Base-by-base conservation (phyloP, 2,113 vertebrate genomes). In the Cyprinus carpio region DNA sequence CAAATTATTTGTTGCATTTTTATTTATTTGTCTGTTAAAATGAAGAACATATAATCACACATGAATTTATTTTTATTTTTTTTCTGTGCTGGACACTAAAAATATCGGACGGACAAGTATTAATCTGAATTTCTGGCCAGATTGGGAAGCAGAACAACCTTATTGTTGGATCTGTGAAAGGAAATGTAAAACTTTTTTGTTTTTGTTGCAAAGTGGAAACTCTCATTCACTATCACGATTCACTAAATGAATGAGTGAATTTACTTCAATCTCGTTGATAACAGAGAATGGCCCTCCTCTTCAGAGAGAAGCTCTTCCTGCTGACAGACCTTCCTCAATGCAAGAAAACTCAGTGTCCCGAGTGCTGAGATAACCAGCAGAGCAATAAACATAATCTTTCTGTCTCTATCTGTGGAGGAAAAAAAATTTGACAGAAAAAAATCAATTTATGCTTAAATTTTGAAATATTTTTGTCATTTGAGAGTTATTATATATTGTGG, bases 261-360 rank as follows among this genome's bases (percentile, higher is more conserved):
- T 87, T 92, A 95, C 94, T 90, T 92, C 2, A 65, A 71, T 20
- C 37, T 88, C 1, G 91, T 25, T 0, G 94, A 92, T 83, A 95
- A 91, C 82, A 95, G 88, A 11, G 91, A 85, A 85, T 89, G 93
- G 27, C 92, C 92, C 82, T 95, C 95, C 51, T 95, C 95, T 74
- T 95, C 95, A n/a, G 92, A 91, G 49, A 93, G 90, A 87, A 92
- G 77, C 49, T 94, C 94, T 43, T 95, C 93, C 2, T 90, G 85
- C 6, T 58, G 81, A n/a, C 27, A 85, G 10, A 83, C 88, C 79
- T 94, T 96, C 84, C 96, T 95, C 92, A 99, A 90, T 88, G 96
- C 93, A 89, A 99, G 96, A 92, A 99, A 98, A 79, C 96, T 94
- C 87, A 99, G 94, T 0, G 97, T 97, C 69, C 98, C 98, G 85